phyloP scores from a whole-genome alignment of 2,113 vertebrate genomes.

The Rhagologus leucostigma region DNA sequence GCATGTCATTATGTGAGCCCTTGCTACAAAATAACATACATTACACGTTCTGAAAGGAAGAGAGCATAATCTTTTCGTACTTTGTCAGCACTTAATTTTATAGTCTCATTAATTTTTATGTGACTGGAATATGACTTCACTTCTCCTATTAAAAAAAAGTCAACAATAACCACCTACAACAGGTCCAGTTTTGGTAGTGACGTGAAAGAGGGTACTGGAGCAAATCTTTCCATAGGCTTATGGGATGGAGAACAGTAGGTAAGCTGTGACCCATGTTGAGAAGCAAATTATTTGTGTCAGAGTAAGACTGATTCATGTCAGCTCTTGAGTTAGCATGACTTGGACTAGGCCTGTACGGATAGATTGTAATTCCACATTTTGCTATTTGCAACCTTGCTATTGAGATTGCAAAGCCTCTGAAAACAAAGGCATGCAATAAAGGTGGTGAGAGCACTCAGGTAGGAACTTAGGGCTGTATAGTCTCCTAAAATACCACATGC shows the following conservation, averaged over 20 bases:
- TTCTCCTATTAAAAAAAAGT: neutral
- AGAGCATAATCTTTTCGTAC: neutral
- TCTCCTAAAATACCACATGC: neutral
- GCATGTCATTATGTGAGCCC: neutral
- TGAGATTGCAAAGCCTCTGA: neutral
- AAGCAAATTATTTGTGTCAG: neutral
- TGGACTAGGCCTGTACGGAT: rapidly evolving
- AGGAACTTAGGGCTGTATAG: neutral
- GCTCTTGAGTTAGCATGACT: rapidly evolving
- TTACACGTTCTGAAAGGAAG: neutral
- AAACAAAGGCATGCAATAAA: neutral
- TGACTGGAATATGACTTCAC: neutral
- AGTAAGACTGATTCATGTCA: neutral
- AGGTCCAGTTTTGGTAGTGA: neutral
- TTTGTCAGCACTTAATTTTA: neutral
- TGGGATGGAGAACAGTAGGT: neutral
- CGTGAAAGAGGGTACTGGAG: neutral
- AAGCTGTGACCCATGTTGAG: neutral
- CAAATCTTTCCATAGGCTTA: neutral
- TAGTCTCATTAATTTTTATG: neutral
- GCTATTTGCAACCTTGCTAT: neutral
- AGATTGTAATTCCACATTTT: neutral
- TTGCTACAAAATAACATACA: neutral
- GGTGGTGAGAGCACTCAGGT: neutral
- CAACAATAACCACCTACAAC: neutral